Evolutionary conservation across 2,888 invertebrate genomes (phyloP), one percentile per base, ranked within the genome.

Genomic region (Alsophila aescularia): DNA sequence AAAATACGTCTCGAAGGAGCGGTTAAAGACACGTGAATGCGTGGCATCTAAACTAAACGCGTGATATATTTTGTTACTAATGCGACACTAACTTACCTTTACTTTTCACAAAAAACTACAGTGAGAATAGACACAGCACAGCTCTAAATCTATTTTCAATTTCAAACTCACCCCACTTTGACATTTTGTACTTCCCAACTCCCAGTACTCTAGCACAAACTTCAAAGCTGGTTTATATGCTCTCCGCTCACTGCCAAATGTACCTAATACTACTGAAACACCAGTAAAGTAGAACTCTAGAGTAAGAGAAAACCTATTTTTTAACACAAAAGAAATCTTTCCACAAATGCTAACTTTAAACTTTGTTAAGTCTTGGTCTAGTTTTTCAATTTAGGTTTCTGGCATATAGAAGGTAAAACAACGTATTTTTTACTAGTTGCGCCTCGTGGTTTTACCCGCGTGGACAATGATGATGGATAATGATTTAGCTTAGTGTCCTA

Each of bases 161-260:
- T 53, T 51, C 18, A 37, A 49, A 44, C 44, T 53, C 58, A 60
- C 44, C 45, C 41, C n/a, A 58, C 52, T 60, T 51, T 56, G 60
- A 53, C 58, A 52, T 58, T 56, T 59, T n/a, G 52, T 32, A 41
- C 51, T 49, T 54, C 45, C 52, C 32, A 41, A 44, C 41, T 52
- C 34, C 45, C 34, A 39, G 34, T n/a, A n/a, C 37, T 29, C 44
- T 35, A 35, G 47, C 39, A 48, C 32, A 53, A 52, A 54, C 51
- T 44, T 51, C 53, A 54, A 45, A 35, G 9, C 43, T 43, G 45
- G 56, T 58, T 60, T 63, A 56, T 60, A 52, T 41, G 12, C 44
- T 12, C 37, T 44, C 29, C 18, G 14, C 44, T 40, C 21, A 16
- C 41, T 35, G 39, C 34, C 54, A 50, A 61, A 61, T 27, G 49